Percentiles rank a stretch among this genome's conserved stretches.
phyloP scores from a whole-genome alignment of 2,797 vertebrate genomes.

The Aulostomus chinensis region DNA sequence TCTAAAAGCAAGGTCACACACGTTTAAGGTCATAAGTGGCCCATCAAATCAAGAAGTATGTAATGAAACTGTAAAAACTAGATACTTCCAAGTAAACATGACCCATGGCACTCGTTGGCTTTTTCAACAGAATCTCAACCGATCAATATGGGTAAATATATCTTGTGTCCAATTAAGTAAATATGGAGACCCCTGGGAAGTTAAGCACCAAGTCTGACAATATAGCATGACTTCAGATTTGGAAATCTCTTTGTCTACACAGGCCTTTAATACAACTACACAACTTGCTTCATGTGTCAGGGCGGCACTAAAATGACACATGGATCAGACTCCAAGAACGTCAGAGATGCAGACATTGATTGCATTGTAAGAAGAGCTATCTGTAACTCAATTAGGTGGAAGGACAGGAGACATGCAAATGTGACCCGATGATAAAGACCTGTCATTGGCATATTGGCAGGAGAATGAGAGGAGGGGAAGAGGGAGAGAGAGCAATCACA shows the following conservation, averaged over 20 bases:
- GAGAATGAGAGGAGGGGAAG: slow-evolving; percentile 14
- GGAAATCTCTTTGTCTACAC: slow-evolving; percentile 6
- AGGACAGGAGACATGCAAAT: slow-evolving; percentile 52
- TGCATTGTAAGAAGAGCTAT: slow-evolving; percentile 46
- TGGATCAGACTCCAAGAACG: slow-evolving; percentile 12
- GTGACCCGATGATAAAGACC: slow-evolving; percentile 56
- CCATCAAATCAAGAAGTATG: neutral
- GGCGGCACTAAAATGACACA: slow-evolving; percentile 8
- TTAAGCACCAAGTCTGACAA: slow-evolving; percentile 16
- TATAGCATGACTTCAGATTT: slow-evolving; percentile 11
- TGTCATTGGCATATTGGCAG: slow-evolving; percentile 57
- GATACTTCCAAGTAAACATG: neutral
- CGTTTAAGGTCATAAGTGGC: too few relatives aligned
- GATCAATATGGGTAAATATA: slow-evolving; percentile 42
- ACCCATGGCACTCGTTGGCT: slow-evolving; percentile 4
- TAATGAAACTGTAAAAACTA: neutral
- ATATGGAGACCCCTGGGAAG: slow-evolving; percentile 19
- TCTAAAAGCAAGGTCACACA: slow-evolving; percentile 8
- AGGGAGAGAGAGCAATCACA: slow-evolving; percentile 28
- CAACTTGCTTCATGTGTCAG: slow-evolving; percentile 4
- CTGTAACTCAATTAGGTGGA: slow-evolving; percentile 49
- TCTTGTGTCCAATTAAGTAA: slow-evolving; percentile 32
- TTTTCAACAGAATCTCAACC: slow-evolving; percentile 12
- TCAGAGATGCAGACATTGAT: slow-evolving; percentile 35
- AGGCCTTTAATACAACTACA: neutral